phyloP scores from a whole-genome alignment of 2,888 invertebrate species.

The Amphiduros pacificus region DNA sequence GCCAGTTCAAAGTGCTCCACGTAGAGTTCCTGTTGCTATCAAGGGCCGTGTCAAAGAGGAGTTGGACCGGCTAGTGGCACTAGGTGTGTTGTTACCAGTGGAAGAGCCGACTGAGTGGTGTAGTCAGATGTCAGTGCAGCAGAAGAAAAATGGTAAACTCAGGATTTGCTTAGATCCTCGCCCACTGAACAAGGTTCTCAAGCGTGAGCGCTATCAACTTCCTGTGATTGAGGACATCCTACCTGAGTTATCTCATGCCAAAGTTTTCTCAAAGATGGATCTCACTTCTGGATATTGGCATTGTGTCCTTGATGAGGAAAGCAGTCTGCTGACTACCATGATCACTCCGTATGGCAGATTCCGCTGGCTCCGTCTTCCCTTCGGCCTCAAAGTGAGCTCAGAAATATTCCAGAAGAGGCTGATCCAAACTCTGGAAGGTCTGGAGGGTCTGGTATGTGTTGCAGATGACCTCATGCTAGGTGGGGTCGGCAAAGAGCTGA shows the following conservation, averaged over 20 bases:
- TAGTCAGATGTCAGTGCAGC: constrained; percentile 8
- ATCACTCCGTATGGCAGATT: constrained; percentile 23
- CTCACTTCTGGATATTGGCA: constrained; percentile 31
- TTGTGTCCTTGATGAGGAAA: constrained; percentile 15
- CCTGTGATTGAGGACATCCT: constrained; percentile 30
- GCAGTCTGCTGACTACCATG: constrained; percentile 28
- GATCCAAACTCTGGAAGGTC: too few species aligned
- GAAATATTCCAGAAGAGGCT: too few species aligned
- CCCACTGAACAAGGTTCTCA: constrained; percentile 24
- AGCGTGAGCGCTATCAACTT: constrained; percentile 23
- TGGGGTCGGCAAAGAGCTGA: too few species aligned
- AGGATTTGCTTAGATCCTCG: constrained; percentile 26
- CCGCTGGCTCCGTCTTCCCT: constrained; percentile 11
- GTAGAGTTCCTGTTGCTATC: too few species aligned
- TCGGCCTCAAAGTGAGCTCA: too few species aligned
- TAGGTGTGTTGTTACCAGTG: background rate
- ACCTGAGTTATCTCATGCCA: constrained; percentile 20
- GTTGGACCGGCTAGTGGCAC: background rate
- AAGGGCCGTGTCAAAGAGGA: too few species aligned
- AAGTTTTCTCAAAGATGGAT: constrained; percentile 29
- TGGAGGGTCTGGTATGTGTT: too few species aligned
- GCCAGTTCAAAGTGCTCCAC: too few species aligned
- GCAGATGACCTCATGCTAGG: too few species aligned
- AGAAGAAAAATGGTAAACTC: constrained; percentile 26
- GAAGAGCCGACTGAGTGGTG: constrained; percentile 16